Conservation (phyloP, 2,888 invertebrate genomes). For the Ochropacha duplaris region DNA sequence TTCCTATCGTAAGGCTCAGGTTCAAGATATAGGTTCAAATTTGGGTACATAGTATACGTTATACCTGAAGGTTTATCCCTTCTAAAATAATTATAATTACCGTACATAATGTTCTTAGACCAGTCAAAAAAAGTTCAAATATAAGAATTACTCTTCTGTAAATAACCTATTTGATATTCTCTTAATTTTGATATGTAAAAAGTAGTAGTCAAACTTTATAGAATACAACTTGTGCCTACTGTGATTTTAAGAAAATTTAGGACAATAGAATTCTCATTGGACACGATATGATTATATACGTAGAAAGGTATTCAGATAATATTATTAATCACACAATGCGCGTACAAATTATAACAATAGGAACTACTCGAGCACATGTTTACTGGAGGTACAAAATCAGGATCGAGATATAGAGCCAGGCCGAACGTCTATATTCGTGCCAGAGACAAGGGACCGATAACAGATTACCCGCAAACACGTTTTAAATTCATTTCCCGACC, state of each 20-base stretch:
- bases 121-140: too few species aligned
- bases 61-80: too few species aligned
- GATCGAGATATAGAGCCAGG: conserved; percentile 60
- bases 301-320: conserved; percentile 13
- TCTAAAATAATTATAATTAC: too few species aligned
- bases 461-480: conserved; percentile 84
- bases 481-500: conserved; percentile 83
- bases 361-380: conserved; percentile 33
- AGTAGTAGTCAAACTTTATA: too few species aligned
- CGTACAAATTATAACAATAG: conserved; percentile 9
- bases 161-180: too few species aligned
- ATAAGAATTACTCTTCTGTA: too few species aligned
- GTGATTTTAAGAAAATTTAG: neutral
- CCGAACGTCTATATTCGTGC: conserved; percentile 78
- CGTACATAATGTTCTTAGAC: too few species aligned
- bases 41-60: neutral
- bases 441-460: conserved; percentile 83
- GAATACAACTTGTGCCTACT: neutral
- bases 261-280: neutral
- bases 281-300: conserved; percentile 1
- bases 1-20: conserved; percentile 3
- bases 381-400: conserved; percentile 54
- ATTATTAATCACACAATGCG: conserved; percentile 11
- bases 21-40: neutral
- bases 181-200: too few species aligned